These are phyloP conservation scores for Littorina saxatilis DNA, from an alignment of 1,140 invertebrate species.

Conservation along the genomic window DNA sequence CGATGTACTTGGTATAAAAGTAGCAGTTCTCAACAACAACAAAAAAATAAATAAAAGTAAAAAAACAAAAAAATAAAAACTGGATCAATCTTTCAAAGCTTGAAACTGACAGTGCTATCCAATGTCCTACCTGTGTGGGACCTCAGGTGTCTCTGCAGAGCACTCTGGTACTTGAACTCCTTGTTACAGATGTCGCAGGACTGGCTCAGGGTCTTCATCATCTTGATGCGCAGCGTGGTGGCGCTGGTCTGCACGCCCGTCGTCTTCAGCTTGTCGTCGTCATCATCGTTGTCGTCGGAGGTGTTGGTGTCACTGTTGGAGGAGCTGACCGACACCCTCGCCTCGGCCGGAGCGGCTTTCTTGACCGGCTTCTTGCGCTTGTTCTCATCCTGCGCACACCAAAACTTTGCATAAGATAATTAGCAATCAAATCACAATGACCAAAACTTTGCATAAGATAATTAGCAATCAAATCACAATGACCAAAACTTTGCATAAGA, in stretches of 20 bases:
- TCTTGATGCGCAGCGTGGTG: constrained; percentile 2
- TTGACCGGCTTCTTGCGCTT: background rate
- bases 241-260: background rate
- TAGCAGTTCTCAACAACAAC: no score
- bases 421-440: no score
- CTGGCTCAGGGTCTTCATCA: background rate
- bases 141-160: constrained; percentile 33
- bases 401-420: no score
- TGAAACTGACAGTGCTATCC: no score
- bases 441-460: no score
- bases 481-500: no score
- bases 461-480: no score
- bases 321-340: background rate
- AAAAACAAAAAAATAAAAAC: no score
- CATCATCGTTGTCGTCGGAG: background rate
- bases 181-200: constrained; percentile 29
- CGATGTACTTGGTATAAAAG: no score
- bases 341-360: background rate
- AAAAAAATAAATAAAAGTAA: no score
- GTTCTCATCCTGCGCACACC: background rate
- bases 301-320: constrained; percentile 1
- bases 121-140: constrained; percentile 11
- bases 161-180: constrained; percentile 34
- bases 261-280: background rate
- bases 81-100: no score